These are phyloP conservation scores for Myotis yumanensis DNA, from an alignment of 2,113 vertebrate genomes.

Conservation along the genomic window DNA sequence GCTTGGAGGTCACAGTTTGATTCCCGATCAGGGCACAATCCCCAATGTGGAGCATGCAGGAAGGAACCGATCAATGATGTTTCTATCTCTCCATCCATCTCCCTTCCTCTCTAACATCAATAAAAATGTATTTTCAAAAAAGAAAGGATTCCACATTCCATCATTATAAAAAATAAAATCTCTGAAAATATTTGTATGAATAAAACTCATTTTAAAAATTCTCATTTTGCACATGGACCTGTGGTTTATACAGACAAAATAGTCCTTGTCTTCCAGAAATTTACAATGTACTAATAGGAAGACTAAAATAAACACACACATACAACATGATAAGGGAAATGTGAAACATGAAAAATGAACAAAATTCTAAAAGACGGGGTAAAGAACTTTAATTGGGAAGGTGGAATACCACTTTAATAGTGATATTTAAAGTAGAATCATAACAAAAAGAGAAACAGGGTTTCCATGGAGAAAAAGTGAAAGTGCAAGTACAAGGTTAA, in stretches of 20 bases:
- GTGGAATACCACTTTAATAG: background rate
- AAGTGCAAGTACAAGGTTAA: constrained; percentile 13
- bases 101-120: no score
- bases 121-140: no score
- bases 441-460: background rate
- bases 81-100: no score
- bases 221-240: background rate
- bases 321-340: background rate
- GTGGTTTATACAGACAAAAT: background rate
- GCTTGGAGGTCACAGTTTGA: no score
- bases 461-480: constrained; percentile 7
- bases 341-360: constrained; percentile 25
- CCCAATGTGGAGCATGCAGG: no score
- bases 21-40: no score
- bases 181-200: constrained; percentile 11
- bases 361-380: background rate
- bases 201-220: constrained; percentile 13
- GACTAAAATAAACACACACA: constrained; percentile 26
- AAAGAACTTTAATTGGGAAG: background rate
- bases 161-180: constrained; percentile 32
- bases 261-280: background rate
- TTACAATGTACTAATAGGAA: constrained; percentile 19
- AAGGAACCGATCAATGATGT: no score
- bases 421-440: background rate
- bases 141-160: background rate